Evolutionary conservation across 2,888 invertebrate species (phyloP), one percentile per base, ranked within the genome.

Genomic region (Scaptomyza reducta): DNA sequence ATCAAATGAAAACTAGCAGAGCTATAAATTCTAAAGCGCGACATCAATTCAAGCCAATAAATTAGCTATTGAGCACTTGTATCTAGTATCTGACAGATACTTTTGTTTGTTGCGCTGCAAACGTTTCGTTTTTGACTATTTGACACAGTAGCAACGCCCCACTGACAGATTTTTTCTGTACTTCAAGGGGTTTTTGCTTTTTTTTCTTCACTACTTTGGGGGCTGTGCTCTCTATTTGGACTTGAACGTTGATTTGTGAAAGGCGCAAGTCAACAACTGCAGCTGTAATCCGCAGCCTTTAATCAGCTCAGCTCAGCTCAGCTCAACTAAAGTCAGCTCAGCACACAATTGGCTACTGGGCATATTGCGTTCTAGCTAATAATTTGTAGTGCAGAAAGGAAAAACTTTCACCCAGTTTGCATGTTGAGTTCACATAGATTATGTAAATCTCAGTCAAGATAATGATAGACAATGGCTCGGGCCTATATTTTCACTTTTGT

Each of bases 111-210:
- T 57, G 27, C 38, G 62, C 27, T 16, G 56, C 33, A 40, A 47
- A 25, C 54, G n/a, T 31, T 64, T 56, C 25, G 35, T 18, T 49
- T 55, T 73, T 56, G 58, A 57, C 59, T 70, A 65, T 77, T 86
- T 85, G 81, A 81, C 81, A 85, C 77, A 73, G 79, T 61, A 76
- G 77, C 85, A 70, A 81, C 81, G 81, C 87, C 81, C 87, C 73
- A 85, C 86, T 82, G 87, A 87, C 87, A 87, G 86, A 87, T 85
- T 81, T 87, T 81, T 87, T 72, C 14, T 59, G 41, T 80, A 41
- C 56, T 68, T 40, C 10, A 18, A 41, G 49, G 41, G 38, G 27
- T 27, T 35, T 35, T 45, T 53, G 22, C 3, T 22, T 22, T 59
- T 44, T 41, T 11, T 31, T 35, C 5, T 5, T 16, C 13, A 10